phyloP scores from a whole-genome alignment of 1,140 invertebrate genomes.

The Galleria mellonella region DNA sequence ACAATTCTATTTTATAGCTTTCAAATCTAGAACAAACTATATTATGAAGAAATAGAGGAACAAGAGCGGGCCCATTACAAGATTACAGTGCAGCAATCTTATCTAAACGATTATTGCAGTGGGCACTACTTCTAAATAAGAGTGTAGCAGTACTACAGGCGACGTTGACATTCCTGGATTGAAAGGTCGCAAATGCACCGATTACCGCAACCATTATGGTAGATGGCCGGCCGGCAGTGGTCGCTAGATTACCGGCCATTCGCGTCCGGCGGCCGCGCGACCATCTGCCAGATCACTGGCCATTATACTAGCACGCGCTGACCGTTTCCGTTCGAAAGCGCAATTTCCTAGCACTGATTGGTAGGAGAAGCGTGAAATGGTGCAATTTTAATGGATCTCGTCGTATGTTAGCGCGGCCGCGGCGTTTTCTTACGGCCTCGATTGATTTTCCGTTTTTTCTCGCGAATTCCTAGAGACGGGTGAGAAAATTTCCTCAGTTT shows the following conservation, averaged over 20 bases:
- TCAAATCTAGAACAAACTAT: conserved; percentile 13
- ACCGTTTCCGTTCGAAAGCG: conserved; percentile 35
- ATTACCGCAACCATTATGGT: conserved; percentile 40
- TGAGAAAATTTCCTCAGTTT: no score
- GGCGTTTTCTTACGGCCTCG: conserved; percentile 1
- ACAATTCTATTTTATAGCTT: no score
- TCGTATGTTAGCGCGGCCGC: conserved; percentile 9
- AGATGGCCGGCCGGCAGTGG: conserved; percentile 37
- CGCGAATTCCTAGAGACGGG: background rate
- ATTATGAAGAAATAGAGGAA: conserved; percentile 36
- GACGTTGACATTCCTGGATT: conserved; percentile 63
- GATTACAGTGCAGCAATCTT: conserved; percentile 19
- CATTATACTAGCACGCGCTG: conserved; percentile 49
- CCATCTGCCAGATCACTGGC: conserved; percentile 36
- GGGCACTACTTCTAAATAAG: conserved; percentile 1
- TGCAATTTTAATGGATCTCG: conserved; percentile 16
- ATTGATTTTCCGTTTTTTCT: conserved; percentile 4
- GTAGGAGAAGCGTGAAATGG: conserved; percentile 40
- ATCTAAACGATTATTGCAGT: conserved; percentile 3
- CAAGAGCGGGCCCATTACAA: conserved; percentile 30
- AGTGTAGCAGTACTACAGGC: conserved; percentile 13
- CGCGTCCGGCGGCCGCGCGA: conserved; percentile 23
- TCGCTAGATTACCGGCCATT: conserved; percentile 33
- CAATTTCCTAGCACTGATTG: conserved; percentile 37
- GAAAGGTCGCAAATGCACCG: conserved; percentile 67